These are phyloP conservation scores for Gymnogyps californianus DNA, from an alignment of 2,113 vertebrate genomes.

Conservation along the genomic window DNA sequence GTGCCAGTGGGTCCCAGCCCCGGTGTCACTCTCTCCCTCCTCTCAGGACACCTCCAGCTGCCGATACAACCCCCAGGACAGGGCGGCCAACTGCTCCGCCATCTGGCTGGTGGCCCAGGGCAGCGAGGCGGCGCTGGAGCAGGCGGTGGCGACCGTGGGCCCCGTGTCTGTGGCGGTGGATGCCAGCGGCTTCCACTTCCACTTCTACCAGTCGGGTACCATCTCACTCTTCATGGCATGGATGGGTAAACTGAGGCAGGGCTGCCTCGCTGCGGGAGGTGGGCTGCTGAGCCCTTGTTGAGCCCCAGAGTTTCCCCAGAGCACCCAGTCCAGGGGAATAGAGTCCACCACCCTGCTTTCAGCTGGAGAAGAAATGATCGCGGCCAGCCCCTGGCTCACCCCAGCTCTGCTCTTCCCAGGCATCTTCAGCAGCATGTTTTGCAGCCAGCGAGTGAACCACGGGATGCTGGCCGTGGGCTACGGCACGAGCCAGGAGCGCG, in stretches of 20 bases:
- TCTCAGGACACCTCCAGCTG: conserved; percentile 17
- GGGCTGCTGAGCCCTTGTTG: not conserved
- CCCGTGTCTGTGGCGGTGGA: not conserved
- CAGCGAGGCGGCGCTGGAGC: not conserved
- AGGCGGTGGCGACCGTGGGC: not conserved
- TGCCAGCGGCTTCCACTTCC: not conserved
- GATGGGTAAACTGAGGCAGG: not conserved
- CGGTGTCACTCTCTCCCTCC: fast-evolving
- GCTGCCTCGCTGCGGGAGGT: fast-evolving
- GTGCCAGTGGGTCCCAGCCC: not conserved
- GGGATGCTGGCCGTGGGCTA: conserved; percentile 45
- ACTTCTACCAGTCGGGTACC: conserved; percentile 17
- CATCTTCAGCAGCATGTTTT: not conserved
- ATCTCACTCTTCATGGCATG: fast-evolving
- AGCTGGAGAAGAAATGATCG: fast-evolving
- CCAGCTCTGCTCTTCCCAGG: not conserved
- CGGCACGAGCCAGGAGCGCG: fast-evolving
- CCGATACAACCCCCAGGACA: not conserved
- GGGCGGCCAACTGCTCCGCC: not conserved
- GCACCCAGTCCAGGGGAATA: too few relatives aligned
- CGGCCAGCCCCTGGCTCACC: fast-evolving
- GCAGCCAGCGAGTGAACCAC: not conserved
- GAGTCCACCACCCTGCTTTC: not conserved
- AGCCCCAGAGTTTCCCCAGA: not conserved
- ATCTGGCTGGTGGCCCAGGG: not conserved